phyloP scores from a whole-genome alignment of 1,140 invertebrate species.

The Heliconius congener region DNA sequence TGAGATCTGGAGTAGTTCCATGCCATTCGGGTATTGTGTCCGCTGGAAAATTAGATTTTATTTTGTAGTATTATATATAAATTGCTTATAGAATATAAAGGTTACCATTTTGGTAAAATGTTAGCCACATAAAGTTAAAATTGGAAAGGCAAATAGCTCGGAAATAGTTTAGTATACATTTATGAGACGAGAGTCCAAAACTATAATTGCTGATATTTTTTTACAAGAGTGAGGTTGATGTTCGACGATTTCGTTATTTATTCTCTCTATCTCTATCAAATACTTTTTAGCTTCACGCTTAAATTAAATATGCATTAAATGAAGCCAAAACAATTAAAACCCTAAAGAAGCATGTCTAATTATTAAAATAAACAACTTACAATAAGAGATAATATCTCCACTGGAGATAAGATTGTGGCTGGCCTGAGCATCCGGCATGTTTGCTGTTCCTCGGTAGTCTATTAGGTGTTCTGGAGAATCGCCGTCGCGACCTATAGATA shows the following conservation, averaged over 20 bases:
- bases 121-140: too few species aligned
- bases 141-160: too few species aligned
- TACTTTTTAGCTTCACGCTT: too few species aligned
- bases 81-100: too few species aligned
- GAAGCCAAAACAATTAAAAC: background rate
- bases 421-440: conserved; percentile 58
- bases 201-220: too few species aligned
- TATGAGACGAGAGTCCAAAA: too few species aligned
- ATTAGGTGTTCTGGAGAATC: conserved; percentile 69
- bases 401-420: conserved; percentile 49
- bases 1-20: conserved; percentile 90
- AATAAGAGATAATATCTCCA: conserved; percentile 51
- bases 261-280: too few species aligned
- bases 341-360: background rate
- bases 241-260: too few species aligned
- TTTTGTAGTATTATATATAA: background rate
- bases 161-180: too few species aligned
- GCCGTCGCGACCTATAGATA: conserved; percentile 66
- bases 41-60: conserved; percentile 40
- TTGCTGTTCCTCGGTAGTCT: conserved; percentile 64
- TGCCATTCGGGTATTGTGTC: conserved; percentile 85
- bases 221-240: too few species aligned
- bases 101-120: too few species aligned
- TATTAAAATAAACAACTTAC: conserved; percentile 45
- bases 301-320: too few species aligned